Evolutionary conservation across 2,888 invertebrate species (phyloP).

Genomic region (Parnassius mnemosyne): DNA sequence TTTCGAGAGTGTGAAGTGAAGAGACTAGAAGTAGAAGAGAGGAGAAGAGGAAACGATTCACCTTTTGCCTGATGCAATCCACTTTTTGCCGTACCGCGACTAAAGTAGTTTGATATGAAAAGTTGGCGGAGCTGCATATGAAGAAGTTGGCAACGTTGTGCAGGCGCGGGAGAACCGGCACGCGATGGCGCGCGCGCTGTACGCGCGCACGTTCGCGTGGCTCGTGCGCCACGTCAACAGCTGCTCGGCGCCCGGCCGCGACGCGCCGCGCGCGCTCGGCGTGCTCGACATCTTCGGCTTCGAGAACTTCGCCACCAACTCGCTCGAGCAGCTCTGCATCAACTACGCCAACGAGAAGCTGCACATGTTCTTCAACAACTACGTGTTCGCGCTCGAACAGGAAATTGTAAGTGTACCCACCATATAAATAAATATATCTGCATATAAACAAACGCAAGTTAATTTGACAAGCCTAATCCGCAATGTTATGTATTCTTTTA

Average conservation of each 20-base stretch:
- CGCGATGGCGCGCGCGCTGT: constrained; percentile 95
- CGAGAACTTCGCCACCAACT: constrained; percentile 94
- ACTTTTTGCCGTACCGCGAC: no score
- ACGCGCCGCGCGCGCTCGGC: constrained; percentile 87
- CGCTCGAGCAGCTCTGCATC: constrained; percentile 95
- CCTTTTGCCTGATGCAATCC: no score
- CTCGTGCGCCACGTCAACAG: constrained; percentile 95
- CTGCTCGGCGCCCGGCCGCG: constrained; percentile 93
- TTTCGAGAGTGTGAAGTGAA: no score
- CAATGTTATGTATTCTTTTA: no score
- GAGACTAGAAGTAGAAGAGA: no score
- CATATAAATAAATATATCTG: no score
- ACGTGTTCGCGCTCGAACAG: constrained; percentile 96
- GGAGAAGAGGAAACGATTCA: no score
- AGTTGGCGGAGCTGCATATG: no score
- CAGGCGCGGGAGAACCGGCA: constrained; percentile 94
- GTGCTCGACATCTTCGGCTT: constrained; percentile 97
- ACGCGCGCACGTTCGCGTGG: constrained; percentile 95
- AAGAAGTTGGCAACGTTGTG: neutral
- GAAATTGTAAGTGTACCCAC: constrained; percentile 87
- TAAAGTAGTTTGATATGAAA: no score
- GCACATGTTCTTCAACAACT: constrained; percentile 97
- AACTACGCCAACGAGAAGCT: constrained; percentile 97
- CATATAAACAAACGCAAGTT: no score
- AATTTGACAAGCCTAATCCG: no score